Percentiles rank a stretch among this genome's conserved stretches.
Evolutionary conservation across 2,888 invertebrate species (phyloP).

Genomic region (Amiota minor): DNA sequence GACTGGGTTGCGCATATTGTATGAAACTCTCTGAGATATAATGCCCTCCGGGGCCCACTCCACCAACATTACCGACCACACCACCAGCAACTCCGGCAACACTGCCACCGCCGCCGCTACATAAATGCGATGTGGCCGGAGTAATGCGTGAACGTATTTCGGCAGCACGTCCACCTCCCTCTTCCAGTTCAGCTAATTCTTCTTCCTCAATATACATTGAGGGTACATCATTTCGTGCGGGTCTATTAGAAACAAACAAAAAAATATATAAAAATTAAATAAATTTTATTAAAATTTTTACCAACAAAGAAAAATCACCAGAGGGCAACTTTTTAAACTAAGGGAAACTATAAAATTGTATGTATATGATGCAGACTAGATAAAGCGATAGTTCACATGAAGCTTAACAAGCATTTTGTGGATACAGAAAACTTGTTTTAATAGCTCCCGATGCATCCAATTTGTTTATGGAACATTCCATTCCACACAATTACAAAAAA

Average conservation of each 20-base stretch:
- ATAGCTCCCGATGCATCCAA: too few species aligned
- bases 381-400: too few species aligned
- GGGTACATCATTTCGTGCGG: conserved; percentile 73
- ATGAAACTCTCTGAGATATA: conserved; percentile 74
- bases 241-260: conserved; percentile 56
- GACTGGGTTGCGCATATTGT: conserved; percentile 74
- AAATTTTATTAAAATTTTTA: conserved; percentile 57
- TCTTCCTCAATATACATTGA: conserved; percentile 74
- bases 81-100: conserved; percentile 36
- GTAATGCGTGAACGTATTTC: conserved; percentile 65
- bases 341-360: too few species aligned
- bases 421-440: too few species aligned
- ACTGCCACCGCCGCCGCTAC: conserved; percentile 38
- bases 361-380: too few species aligned
- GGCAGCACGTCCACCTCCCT: conserved; percentile 66
- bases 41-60: conserved; percentile 59
- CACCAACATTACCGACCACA: conserved; percentile 48
- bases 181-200: conserved; percentile 72
- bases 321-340: conserved; percentile 8
- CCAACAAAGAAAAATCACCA: conserved; percentile 58
- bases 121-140: conserved; percentile 59
- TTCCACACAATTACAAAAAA: too few species aligned
- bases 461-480: too few species aligned
- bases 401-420: too few species aligned
- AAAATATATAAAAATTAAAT: conserved; percentile 42